Evolutionary conservation across 1,140 invertebrate genomes (phyloP).

Genomic region (Sinonovacula constricta): DNA sequence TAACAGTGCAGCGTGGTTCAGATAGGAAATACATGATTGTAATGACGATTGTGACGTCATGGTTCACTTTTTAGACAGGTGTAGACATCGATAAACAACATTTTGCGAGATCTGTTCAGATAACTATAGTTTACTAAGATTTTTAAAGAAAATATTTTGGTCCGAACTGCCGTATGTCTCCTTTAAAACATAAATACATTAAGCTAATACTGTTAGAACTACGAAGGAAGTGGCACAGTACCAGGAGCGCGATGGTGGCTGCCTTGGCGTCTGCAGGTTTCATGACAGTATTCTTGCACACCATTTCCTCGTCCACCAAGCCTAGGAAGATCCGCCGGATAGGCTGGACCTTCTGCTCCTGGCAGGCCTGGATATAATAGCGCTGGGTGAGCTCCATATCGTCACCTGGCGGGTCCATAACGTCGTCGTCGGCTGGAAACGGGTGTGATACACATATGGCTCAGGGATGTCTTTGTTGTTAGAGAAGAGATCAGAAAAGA

Average conservation of each 20-base stretch:
- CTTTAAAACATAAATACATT: too few relatives aligned
- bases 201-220: too few relatives aligned
- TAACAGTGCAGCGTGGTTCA: too few relatives aligned
- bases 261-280: slow-evolving; percentile 18
- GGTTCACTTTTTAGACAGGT: too few relatives aligned
- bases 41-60: too few relatives aligned
- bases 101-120: too few relatives aligned
- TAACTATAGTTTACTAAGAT: too few relatives aligned
- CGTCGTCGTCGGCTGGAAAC: slow-evolving; percentile 22
- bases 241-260: slow-evolving; percentile 21
- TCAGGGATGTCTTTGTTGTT: background rate
- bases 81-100: too few relatives aligned
- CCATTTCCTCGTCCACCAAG: slow-evolving; percentile 13
- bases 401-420: slow-evolving; percentile 3
- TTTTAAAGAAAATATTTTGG: too few relatives aligned
- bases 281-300: background rate
- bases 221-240: too few relatives aligned
- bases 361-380: slow-evolving; percentile 26
- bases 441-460: background rate
- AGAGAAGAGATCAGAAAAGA: background rate
- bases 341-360: slow-evolving; percentile 3
- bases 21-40: too few relatives aligned
- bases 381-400: slow-evolving; percentile 23
- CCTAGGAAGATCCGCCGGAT: slow-evolving; percentile 14
- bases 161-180: too few relatives aligned